Conservation (phyloP, 2,113 vertebrate genomes). For the Oncorhynchus kisutch region DNA sequence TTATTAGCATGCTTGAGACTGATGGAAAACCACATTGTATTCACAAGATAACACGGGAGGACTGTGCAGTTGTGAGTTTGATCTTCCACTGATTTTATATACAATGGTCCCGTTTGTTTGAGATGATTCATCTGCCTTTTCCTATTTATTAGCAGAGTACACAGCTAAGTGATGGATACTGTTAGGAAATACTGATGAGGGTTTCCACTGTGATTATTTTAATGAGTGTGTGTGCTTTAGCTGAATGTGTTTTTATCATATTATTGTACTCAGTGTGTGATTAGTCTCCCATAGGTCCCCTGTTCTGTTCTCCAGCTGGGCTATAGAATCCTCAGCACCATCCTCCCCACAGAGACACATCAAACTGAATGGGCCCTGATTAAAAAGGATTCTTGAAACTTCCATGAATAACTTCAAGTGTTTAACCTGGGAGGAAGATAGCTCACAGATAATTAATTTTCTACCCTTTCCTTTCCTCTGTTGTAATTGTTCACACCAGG, state of each 20-base stretch:
- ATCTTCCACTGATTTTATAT: conserved; percentile 1
- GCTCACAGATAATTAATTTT: conserved; percentile 42
- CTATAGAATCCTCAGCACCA: conserved; percentile 24
- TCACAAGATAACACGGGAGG: conserved; percentile 1
- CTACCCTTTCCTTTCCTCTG: conserved; percentile 8
- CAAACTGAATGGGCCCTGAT: conserved; percentile 41
- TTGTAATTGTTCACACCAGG: conserved; percentile 50
- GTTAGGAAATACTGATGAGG: background rate
- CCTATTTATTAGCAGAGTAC: conserved; percentile 18
- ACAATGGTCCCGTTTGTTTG: conserved; percentile 14
- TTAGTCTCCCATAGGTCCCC: conserved; percentile 36
- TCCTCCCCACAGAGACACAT: conserved; percentile 33
- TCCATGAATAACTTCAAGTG: conserved; percentile 44
- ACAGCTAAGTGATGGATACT: conserved; percentile 29
- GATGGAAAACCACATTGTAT: conserved; percentile 1
- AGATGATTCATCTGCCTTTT: conserved; percentile 21
- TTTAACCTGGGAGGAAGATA: conserved; percentile 47
- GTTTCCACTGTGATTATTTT: background rate
- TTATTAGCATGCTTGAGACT: background rate
- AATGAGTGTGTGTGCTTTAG: conserved; percentile 23
- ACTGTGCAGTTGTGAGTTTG: background rate
- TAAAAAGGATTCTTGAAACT: conserved; percentile 49
- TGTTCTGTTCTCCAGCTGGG: conserved; percentile 19
- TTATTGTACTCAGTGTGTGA: conserved; percentile 48
- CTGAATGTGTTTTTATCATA: conserved; percentile 30